Evolutionary conservation across 2,888 invertebrate genomes (phyloP).

Genomic region (Pseudanteris insignis): DNA sequence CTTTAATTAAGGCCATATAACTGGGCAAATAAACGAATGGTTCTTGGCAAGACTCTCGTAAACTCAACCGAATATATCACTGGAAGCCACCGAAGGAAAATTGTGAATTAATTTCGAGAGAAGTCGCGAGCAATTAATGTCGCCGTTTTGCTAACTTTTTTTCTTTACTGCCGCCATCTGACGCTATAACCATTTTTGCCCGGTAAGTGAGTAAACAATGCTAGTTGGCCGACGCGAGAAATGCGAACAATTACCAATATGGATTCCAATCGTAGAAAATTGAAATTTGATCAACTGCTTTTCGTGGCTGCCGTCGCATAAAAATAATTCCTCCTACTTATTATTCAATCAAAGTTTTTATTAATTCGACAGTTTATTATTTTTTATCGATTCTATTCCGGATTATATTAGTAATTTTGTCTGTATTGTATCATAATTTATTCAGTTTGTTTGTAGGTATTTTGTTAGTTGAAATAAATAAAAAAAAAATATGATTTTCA

Average conservation of each 20-base stretch:
- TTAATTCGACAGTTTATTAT: too few species aligned
- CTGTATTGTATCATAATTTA: too few species aligned
- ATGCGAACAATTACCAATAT: slow-evolving; percentile 1
- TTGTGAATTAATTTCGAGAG: slow-evolving; percentile 50
- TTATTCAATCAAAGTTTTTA: too few species aligned
- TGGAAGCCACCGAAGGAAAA: slow-evolving; percentile 46
- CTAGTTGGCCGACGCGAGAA: slow-evolving; percentile 3
- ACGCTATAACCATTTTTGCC: slow-evolving; percentile 26
- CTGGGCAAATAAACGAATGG: slow-evolving; percentile 46
- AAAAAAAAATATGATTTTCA: neutral
- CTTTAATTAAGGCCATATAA: slow-evolving; percentile 54
- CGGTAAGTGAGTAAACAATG: slow-evolving; percentile 13
- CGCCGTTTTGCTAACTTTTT: slow-evolving; percentile 37
- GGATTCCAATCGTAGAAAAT: neutral
- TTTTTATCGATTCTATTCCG: too few species aligned
- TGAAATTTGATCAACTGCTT: neutral
- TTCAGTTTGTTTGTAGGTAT: too few species aligned
- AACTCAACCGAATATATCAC: slow-evolving; percentile 49
- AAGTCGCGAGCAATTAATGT: slow-evolving; percentile 51
- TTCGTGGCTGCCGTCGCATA: neutral
- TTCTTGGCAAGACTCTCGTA: slow-evolving; percentile 45
- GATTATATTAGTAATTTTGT: too few species aligned
- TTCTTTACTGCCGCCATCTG: slow-evolving; percentile 26
- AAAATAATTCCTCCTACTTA: too few species aligned
- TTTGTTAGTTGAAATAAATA: too few species aligned